phyloP scores from a whole-genome alignment of 2,113 vertebrate species.

The Indicator indicator region DNA sequence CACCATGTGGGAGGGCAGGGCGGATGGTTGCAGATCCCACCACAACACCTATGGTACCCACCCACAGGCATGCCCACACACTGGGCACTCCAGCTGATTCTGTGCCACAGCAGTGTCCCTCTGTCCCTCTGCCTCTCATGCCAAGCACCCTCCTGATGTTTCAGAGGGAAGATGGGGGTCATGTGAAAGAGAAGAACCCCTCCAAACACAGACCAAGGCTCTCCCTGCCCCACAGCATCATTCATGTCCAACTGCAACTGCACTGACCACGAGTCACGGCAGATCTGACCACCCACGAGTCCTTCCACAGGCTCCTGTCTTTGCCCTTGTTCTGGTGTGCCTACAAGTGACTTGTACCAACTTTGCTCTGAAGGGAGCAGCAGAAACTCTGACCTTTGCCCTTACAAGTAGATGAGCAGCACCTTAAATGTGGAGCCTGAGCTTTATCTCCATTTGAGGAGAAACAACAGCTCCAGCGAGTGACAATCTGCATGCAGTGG shows the following conservation, averaged over 20 bases:
- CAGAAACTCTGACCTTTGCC: background rate
- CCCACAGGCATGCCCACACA: background rate
- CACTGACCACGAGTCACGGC: background rate
- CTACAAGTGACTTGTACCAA: background rate
- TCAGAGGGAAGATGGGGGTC: background rate
- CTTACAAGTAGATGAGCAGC: background rate
- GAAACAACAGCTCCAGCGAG: background rate
- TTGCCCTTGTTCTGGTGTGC: background rate
- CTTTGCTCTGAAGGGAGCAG: background rate
- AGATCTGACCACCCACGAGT: background rate
- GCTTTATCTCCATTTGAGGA: background rate
- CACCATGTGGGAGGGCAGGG: background rate
- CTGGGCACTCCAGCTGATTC: background rate
- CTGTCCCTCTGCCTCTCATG: background rate
- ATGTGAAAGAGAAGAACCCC: background rate
- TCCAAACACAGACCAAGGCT: background rate
- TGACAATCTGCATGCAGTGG: background rate
- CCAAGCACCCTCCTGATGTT: background rate
- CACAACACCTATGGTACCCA: background rate
- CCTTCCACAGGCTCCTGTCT: background rate
- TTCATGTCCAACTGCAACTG: background rate
- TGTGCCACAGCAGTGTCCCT: no score
- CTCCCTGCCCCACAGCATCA: background rate
- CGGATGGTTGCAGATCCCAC: background rate
- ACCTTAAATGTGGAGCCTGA: background rate